These are phyloP conservation scores for Tragulus kanchil DNA, from an alignment of 2,113 vertebrate species.

Conservation along the genomic window DNA sequence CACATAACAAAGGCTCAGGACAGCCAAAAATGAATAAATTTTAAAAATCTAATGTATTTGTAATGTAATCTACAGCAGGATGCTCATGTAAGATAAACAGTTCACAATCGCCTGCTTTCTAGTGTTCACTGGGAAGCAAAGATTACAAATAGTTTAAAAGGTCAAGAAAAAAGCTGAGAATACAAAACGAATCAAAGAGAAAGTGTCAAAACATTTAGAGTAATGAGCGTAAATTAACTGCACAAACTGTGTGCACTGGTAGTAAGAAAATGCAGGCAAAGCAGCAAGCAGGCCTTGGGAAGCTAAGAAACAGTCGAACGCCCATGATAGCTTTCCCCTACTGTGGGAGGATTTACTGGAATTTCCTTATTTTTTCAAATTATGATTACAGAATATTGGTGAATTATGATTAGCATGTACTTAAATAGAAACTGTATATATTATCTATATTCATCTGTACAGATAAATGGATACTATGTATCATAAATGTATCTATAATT, in stretches of 20 bases:
- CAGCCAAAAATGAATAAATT: not conserved
- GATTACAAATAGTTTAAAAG: not conserved
- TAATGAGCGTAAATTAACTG: not conserved
- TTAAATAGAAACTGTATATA: not conserved
- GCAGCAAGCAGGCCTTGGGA: not conserved
- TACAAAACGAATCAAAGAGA: not conserved
- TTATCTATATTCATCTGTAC: not conserved
- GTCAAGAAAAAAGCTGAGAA: not conserved
- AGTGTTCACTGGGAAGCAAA: not conserved
- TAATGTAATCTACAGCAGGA: not conserved
- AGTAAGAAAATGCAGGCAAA: not conserved
- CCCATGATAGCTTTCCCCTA: not conserved
- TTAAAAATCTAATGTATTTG: not conserved
- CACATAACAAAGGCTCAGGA: not conserved
- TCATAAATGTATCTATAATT: not conserved
- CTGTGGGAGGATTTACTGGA: not conserved
- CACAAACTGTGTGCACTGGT: not conserved
- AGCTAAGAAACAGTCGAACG: not conserved
- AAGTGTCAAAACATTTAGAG: not conserved
- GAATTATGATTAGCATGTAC: not conserved
- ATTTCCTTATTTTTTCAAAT: not conserved
- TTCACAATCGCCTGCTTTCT: not conserved
- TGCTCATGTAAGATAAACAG: not conserved
- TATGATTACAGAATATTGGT: not conserved
- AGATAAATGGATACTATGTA: not conserved